A percentile compares a stretch with the other conserved stretches of the same genome.
Evolutionary conservation across 1,140 invertebrate species (phyloP).

Genomic region (Listronotus bonariensis): DNA sequence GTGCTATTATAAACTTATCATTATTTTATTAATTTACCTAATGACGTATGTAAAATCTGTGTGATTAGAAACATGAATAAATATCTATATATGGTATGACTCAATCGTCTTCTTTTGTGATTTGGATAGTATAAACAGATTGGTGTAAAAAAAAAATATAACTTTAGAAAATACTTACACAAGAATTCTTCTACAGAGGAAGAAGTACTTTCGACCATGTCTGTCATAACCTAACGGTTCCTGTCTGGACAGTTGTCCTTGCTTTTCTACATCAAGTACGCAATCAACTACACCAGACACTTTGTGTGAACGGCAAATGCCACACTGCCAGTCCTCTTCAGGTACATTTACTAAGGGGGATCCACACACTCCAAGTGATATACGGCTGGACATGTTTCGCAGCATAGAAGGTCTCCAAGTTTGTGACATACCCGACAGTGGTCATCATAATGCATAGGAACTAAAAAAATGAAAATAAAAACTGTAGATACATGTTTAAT

Average conservation of each 20-base stretch:
- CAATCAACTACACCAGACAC: conserved; percentile 92
- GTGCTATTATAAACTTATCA: too few relatives aligned
- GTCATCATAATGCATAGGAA: conserved; percentile 91
- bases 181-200: conserved; percentile 87
- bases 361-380: conserved; percentile 96
- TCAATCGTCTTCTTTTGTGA: too few relatives aligned
- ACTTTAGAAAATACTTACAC: conserved; percentile 70
- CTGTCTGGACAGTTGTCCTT: conserved; percentile 87
- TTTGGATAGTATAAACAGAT: too few relatives aligned
- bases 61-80: too few relatives aligned
- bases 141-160: too few relatives aligned
- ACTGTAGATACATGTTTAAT: conserved; percentile 37
- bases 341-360: conserved; percentile 89
- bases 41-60: too few relatives aligned
- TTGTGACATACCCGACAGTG: conserved; percentile 94
- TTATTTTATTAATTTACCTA: too few relatives aligned
- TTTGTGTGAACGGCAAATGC: conserved; percentile 88
- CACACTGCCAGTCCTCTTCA: conserved; percentile 95
- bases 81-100: too few relatives aligned
- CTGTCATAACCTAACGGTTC: conserved; percentile 93
- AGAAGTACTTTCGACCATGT: conserved; percentile 96
- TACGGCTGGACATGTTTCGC: conserved; percentile 95
- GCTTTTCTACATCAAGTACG: conserved; percentile 87
- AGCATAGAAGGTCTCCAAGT: conserved; percentile 92
- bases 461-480: conserved; percentile 58